Conservation (phyloP, 1,140 invertebrate genomes). For the Cyphomyrmex costatus region DNA sequence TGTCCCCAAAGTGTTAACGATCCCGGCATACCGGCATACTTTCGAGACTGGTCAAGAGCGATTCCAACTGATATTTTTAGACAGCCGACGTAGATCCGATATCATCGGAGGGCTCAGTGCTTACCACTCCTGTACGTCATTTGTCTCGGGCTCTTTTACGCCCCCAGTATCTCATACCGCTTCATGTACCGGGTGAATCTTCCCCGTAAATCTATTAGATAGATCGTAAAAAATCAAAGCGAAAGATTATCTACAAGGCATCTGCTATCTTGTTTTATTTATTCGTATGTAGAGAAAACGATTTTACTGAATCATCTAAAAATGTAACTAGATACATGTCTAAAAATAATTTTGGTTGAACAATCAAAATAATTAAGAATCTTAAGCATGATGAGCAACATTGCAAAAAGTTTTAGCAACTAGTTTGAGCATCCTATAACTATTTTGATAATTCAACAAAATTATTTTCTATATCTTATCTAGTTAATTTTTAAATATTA, state of each 20-base stretch:
- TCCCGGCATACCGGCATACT: slow-evolving; percentile 42
- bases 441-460: too few relatives aligned
- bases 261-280: not conserved
- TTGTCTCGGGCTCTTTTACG: slow-evolving; percentile 83
- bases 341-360: too few relatives aligned
- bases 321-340: too few relatives aligned
- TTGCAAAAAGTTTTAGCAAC: too few relatives aligned
- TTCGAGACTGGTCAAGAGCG: slow-evolving; percentile 38
- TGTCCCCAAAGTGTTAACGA: slow-evolving; percentile 58
- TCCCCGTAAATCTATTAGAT: not conserved
- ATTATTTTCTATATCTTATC: too few relatives aligned
- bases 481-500: too few relatives aligned
- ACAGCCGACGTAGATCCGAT: slow-evolving; percentile 82
- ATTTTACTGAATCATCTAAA: too few relatives aligned
- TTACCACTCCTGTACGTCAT: slow-evolving; percentile 85
- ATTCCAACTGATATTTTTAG: slow-evolving; percentile 79
- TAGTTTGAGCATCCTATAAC: too few relatives aligned
- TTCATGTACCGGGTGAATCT: slow-evolving; percentile 79
- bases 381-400: too few relatives aligned
- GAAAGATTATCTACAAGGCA: not conserved
- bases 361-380: too few relatives aligned
- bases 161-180: slow-evolving; percentile 73
- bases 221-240: slow-evolving; percentile 7
- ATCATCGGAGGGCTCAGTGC: slow-evolving; percentile 81
- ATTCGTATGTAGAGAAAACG: too few relatives aligned